phyloP scores from a whole-genome alignment of 30 jellyfish, hydroid and myxozoan genomes.

The Aurelia coerulea region DNA sequence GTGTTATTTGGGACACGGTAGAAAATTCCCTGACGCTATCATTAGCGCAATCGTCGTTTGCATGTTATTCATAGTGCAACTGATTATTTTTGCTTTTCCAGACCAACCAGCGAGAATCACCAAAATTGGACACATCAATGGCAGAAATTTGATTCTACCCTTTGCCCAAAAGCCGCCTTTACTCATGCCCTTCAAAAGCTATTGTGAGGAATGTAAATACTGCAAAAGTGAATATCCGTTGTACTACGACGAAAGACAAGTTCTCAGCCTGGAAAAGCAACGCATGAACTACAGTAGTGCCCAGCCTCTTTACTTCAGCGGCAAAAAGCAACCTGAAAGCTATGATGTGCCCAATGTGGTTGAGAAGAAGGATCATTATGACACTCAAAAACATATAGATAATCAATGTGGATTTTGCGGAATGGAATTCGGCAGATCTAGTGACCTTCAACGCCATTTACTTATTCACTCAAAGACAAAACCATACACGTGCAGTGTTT shows the following conservation, averaged over 20 bases:
- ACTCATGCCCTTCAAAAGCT: not conserved
- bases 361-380: too few species aligned
- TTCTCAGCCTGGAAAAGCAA: not conserved
- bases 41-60: too few species aligned
- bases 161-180: not conserved
- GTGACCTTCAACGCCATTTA: slow-evolving; percentile 80
- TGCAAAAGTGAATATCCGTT: not conserved
- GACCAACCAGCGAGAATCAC: too few species aligned
- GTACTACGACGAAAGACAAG: not conserved
- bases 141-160: not conserved
- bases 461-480: slow-evolving; percentile 64
- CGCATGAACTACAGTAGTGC: not conserved
- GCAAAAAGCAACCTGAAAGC: too few species aligned
- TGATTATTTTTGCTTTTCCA: too few species aligned
- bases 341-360: too few species aligned
- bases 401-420: slow-evolving; percentile 30
- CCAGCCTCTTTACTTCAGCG: too few species aligned
- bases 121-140: not conserved
- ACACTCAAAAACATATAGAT: not conserved
- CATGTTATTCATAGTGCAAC: too few species aligned
- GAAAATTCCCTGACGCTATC: too few species aligned
- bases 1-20: too few species aligned
- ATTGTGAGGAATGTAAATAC: not conserved
- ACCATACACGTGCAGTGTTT: slow-evolving; percentile 79
- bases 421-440: slow-evolving; percentile 54